Conservation (phyloP, 2,797 vertebrate species). For the Neosilurus mollespiculum region DNA sequence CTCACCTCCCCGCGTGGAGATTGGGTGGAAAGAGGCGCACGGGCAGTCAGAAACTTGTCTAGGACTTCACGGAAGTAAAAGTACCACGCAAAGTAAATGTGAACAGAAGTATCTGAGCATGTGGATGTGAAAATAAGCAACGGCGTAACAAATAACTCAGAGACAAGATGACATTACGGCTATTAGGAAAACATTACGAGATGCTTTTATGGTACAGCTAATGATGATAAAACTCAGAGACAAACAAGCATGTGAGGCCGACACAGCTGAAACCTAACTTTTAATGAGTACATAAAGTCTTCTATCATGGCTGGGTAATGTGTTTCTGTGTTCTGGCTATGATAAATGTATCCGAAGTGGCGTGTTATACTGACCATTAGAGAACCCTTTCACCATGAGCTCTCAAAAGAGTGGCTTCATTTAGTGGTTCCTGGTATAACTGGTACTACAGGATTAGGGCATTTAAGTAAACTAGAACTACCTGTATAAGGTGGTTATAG, state of each 20-base stretch:
- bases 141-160: not conserved
- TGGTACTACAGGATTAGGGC: not conserved
- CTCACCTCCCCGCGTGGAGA: no score
- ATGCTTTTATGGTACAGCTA: no score
- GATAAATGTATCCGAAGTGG: not conserved
- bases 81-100: not conserved
- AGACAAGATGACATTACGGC: not conserved
- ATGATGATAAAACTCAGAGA: not conserved
- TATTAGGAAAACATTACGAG: not conserved
- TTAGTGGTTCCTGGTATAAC: no score
- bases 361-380: not conserved
- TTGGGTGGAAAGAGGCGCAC: no score
- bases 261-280: not conserved
- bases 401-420: not conserved
- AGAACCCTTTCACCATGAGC: not conserved
- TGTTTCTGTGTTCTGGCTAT: not conserved
- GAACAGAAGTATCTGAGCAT: not conserved
- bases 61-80: not conserved
- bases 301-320: not conserved
- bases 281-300: not conserved
- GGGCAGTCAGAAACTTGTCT: no score
- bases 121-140: not conserved
- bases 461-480: no score
- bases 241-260: not conserved
- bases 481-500: no score